Evolutionary conservation across 2,888 invertebrate species (phyloP).

Genomic region (Zelleria hepariella): DNA sequence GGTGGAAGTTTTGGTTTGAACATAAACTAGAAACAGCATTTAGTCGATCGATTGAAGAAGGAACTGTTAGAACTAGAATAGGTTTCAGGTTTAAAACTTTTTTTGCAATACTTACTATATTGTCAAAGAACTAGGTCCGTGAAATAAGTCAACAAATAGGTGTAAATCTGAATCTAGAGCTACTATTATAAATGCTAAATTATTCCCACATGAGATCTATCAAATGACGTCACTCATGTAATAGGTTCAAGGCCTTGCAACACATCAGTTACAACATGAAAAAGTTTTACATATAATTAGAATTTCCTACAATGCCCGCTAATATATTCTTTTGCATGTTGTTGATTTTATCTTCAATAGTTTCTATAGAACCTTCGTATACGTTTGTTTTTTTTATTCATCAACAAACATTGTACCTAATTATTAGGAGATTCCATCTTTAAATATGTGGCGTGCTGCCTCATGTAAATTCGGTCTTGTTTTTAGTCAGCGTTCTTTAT

Average conservation of each 20-base stretch:
- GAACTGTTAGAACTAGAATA: no score
- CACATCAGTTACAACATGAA: background rate
- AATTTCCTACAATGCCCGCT: slow-evolving; percentile 38
- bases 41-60: no score
- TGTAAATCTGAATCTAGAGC: background rate
- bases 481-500: slow-evolving; percentile 37
- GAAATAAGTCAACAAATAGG: no score
- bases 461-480: slow-evolving; percentile 46
- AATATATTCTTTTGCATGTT: slow-evolving; percentile 51
- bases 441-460: slow-evolving; percentile 41
- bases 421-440: slow-evolving; percentile 58
- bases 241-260: slow-evolving; percentile 45
- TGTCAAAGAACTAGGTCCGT: no score
- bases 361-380: slow-evolving; percentile 17
- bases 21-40: background rate
- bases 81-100: no score
- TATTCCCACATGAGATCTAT: background rate
- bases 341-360: slow-evolving; percentile 40
- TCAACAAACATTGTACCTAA: slow-evolving; percentile 27
- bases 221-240: background rate
- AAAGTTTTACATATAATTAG: slow-evolving; percentile 51
- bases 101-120: no score
- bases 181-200: background rate
- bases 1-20: no score
- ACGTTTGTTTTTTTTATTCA: slow-evolving; percentile 26